phyloP scores from a whole-genome alignment of 2,113 vertebrate genomes.

The Ondatra zibethicus region DNA sequence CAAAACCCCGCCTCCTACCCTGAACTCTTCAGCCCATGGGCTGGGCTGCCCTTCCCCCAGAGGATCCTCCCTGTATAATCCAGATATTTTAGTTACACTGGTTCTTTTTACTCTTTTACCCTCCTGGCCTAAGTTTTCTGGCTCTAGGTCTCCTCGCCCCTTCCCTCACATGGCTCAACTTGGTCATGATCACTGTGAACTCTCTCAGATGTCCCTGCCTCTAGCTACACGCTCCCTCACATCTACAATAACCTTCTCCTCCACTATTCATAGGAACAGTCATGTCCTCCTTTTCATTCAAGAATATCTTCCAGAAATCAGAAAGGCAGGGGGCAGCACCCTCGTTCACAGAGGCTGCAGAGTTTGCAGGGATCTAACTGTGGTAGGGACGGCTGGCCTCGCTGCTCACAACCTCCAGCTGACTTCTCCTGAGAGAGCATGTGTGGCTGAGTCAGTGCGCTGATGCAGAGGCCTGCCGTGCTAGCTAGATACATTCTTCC shows the following conservation, averaged over 20 bases:
- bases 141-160: background rate
- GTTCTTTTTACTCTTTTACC: background rate
- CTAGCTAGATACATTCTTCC: background rate
- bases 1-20: background rate
- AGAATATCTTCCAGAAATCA: background rate
- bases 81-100: background rate
- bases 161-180: background rate
- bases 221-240: background rate
- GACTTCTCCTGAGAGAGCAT: conserved; percentile 2
- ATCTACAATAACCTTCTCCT: background rate
- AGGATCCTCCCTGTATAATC: background rate
- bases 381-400: background rate
- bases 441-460: background rate
- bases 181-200: background rate
- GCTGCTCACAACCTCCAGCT: background rate
- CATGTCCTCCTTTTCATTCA: background rate
- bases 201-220: background rate
- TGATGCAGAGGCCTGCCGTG: background rate
- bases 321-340: background rate
- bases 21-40: background rate
- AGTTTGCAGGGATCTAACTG: background rate
- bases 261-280: background rate
- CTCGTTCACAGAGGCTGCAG: background rate
- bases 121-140: background rate
- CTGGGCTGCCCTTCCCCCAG: background rate